Percentiles rank a stretch among this genome's conserved stretches.
These are phyloP conservation scores for Chelon labrosus DNA, from an alignment of 2,797 vertebrate species.

Conservation along the genomic window DNA sequence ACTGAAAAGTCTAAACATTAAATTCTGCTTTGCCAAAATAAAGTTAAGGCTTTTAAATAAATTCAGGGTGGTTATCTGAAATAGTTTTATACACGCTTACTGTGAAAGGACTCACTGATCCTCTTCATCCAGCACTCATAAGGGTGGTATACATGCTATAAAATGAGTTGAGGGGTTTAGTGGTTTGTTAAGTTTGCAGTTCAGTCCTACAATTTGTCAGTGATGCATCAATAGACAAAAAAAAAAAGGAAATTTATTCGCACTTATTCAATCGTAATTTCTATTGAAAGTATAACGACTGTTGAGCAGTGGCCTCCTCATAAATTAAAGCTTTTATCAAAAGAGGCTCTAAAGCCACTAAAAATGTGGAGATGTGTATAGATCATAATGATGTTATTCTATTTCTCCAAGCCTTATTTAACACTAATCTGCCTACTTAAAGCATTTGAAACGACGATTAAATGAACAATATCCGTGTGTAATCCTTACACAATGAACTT, in stretches of 20 bases:
- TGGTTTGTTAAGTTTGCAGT: not conserved
- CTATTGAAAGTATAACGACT: not conserved
- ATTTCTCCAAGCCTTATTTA: not conserved
- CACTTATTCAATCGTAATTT: not conserved
- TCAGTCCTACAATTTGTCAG: not conserved
- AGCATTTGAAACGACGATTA: not conserved
- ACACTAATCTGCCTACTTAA: not conserved
- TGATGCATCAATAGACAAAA: not conserved
- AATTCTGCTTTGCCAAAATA: not conserved
- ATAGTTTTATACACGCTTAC: too few species aligned
- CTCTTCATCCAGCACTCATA: not conserved
- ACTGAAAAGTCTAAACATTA: not conserved
- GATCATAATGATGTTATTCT: not conserved
- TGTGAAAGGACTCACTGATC: not conserved
- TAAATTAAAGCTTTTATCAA: not conserved
- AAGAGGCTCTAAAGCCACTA: not conserved
- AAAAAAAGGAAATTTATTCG: accelerated
- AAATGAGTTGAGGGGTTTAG: not conserved
- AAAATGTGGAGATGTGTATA: not conserved
- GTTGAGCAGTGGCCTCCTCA: not conserved
- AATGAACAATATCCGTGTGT: not conserved
- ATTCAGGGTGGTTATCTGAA: not conserved
- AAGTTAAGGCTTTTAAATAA: not conserved
- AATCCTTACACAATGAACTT: not conserved
- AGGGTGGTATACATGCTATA: not conserved